phyloP scores from a whole-genome alignment of 2,888 invertebrate genomes.

The Apotomis turbidana region DNA sequence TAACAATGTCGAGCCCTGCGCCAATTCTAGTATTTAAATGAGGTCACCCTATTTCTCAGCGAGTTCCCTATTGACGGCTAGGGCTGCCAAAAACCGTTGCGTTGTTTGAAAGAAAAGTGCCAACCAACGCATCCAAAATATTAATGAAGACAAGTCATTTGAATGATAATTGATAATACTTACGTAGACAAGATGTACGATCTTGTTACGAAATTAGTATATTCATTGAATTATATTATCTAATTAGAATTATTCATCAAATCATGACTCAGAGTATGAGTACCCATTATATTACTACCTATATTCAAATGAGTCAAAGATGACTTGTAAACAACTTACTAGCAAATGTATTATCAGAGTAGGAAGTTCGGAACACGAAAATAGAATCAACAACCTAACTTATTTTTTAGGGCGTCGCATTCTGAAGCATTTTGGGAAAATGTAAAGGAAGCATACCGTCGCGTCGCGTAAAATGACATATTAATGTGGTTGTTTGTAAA shows the following conservation, averaged over 20 bases:
- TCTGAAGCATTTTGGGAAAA: no score
- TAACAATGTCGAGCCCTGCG: conserved; percentile 28
- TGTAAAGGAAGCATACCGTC: no score
- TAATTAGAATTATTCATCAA: conserved; percentile 20
- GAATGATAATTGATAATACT: neutral
- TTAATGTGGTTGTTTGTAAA: no score
- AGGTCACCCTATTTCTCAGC: conserved; percentile 31
- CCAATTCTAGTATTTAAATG: conserved; percentile 31
- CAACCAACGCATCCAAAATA: no score
- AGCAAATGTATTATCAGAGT: no score
- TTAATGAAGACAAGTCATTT: no score
- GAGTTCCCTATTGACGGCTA: conserved; percentile 11
- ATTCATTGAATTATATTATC: conserved; percentile 15
- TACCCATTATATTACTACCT: neutral
- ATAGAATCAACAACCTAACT: no score
- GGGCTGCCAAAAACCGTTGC: conserved; percentile 31
- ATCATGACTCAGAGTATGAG: conserved; percentile 20
- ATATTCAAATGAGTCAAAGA: conserved; percentile 5
- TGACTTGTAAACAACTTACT: neutral
- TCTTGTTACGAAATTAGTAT: neutral
- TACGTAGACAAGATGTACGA: neutral
- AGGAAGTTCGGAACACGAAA: no score
- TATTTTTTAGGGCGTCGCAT: no score
- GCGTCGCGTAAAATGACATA: no score
- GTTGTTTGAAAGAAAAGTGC: neutral